Base-by-base conservation (phyloP, 1,140 invertebrate genomes). In the Octopus sinensis region DNA sequence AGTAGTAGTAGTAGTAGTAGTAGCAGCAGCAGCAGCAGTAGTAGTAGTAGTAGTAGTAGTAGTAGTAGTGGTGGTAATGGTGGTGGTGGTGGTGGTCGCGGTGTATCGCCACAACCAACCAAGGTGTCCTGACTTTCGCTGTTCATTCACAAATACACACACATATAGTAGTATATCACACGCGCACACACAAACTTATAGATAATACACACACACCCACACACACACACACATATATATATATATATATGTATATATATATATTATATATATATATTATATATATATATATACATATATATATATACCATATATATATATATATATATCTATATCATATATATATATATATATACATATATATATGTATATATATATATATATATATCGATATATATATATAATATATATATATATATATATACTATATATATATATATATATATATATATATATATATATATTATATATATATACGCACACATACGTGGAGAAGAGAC, bases 391-490 rank as follows among this genome's bases (percentile, higher is more conserved):
- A 62, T 62, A 62, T 3, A 62, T 62, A 62, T 1, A 62, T 3
- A 62, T n/a, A n/a, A n/a, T n/a, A n/a, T n/a, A n/a, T n/a, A n/a
- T n/a, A n/a, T n/a, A n/a, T n/a, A n/a, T n/a, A n/a, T n/a, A n/a
- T n/a, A n/a, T n/a, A n/a, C n/a, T n/a, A 62, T 62, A 62, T 62
- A 62, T 62, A 62, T 62, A 62, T 62, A 62, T 62, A 62, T 62
- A 62, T 62, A 62, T 62, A 62, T 62, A 62, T 62, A 62, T 62
- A 62, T 62, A 62, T 62, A 62, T 3, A 10, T 10, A 1, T 10
- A 10, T 10, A 9, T 9, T 62, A 62, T 62, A 62, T 17, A 17
- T 62, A 62, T 62, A 62, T 62, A 62, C 17, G 17, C 17, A 62
- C 6, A 17, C 17, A 62, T 62, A 62, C 17, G 17, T 62, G 17